A percentile compares a stretch with the other conserved stretches of the same genome.
phyloP scores from a whole-genome alignment of 2,888 invertebrate species.

The Nezara viridula region DNA sequence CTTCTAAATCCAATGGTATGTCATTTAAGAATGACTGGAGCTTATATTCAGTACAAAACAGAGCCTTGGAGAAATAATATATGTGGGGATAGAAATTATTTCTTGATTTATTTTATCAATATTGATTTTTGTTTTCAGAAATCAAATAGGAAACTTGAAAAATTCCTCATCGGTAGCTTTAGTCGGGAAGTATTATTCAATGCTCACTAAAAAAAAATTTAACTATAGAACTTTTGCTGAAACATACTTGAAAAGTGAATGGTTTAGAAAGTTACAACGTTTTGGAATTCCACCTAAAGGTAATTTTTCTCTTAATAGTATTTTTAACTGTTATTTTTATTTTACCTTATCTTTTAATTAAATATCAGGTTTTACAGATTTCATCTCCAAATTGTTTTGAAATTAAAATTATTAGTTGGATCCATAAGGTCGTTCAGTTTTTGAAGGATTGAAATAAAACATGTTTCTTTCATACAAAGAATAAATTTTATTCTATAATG shows the following conservation, averaged over 20 bases:
- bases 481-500: no score
- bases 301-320: slow-evolving; percentile 48
- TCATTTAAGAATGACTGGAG: no score
- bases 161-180: slow-evolving; percentile 38
- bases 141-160: slow-evolving; percentile 52
- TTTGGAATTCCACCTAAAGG: slow-evolving; percentile 68
- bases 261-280: slow-evolving; percentile 67
- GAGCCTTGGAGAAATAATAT: no score
- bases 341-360: no score
- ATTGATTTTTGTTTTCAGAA: neutral
- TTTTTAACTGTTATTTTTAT: neutral
- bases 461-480: no score
- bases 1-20: no score
- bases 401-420: no score
- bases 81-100: neutral
- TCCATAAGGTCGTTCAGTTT: no score
- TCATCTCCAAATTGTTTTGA: no score
- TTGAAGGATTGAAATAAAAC: no score
- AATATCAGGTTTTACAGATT: no score
- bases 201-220: slow-evolving; percentile 63
- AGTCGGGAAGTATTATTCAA: slow-evolving; percentile 62
- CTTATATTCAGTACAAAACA: no score
- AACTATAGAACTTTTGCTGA: slow-evolving; percentile 66
- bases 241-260: slow-evolving; percentile 64
- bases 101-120: neutral